phyloP scores from a whole-genome alignment of 2,797 vertebrate species.

The Danio choprae region DNA sequence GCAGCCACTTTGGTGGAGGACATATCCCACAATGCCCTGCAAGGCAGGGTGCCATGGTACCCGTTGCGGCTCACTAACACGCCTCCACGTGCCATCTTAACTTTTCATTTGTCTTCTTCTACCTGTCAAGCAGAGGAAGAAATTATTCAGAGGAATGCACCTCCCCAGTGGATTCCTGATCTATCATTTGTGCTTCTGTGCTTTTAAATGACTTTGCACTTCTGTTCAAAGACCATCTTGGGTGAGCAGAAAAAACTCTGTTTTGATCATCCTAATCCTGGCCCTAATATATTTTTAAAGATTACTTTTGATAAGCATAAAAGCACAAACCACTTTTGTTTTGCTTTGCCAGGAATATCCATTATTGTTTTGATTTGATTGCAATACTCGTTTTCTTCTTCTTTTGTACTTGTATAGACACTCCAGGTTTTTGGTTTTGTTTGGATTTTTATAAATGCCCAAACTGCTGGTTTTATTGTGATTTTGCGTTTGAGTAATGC shows the following conservation, averaged over 20 bases:
- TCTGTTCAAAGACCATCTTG: neutral
- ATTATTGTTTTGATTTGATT: neutral
- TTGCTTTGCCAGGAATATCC: no score
- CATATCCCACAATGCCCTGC: conserved; percentile 69
- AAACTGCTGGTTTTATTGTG: neutral
- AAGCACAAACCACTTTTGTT: no score
- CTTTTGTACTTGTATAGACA: neutral
- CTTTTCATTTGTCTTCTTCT: conserved; percentile 72
- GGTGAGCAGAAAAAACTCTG: neutral
- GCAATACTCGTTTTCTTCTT: neutral
- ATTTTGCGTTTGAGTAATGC: neutral
- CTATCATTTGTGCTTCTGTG: conserved; percentile 19
- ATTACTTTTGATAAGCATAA: no score
- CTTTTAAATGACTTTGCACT: conserved; percentile 37
- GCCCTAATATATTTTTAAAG: neutral
- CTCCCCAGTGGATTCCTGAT: conserved; percentile 20
- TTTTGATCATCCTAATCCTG: neutral
- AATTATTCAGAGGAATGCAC: conserved; percentile 34
- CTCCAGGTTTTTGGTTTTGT: neutral
- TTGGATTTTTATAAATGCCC: neutral
- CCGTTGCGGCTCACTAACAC: conserved; percentile 64
- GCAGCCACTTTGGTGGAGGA: conserved; percentile 48
- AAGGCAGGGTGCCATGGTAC: conserved; percentile 61
- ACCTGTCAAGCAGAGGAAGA: conserved; percentile 54
- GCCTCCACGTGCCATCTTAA: conserved; percentile 70